Conservation (phyloP, 2,113 vertebrate species). For the Nymphicus hollandicus region DNA sequence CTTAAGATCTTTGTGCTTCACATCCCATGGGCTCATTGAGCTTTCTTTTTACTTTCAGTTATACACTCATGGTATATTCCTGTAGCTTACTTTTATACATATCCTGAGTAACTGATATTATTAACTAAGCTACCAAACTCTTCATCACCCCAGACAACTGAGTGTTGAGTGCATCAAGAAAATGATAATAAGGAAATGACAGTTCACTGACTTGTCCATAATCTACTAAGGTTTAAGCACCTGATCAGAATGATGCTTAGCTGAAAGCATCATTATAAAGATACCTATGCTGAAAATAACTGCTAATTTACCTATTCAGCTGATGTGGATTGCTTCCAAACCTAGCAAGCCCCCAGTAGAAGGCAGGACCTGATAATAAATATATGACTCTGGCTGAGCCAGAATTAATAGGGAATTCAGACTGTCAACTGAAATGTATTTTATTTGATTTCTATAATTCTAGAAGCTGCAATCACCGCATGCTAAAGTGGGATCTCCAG, state of each 20-base stretch:
- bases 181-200: not conserved
- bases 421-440: not conserved
- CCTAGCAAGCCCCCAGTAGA: not conserved
- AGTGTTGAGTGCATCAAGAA: not conserved
- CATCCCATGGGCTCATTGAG: not conserved
- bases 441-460: not conserved
- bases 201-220: not conserved
- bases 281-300: not conserved
- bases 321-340: not conserved
- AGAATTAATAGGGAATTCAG: not conserved
- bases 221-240: not conserved
- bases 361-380: not conserved
- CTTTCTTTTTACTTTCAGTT: not conserved
- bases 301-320: not conserved
- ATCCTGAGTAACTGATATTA: not conserved
- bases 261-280: not conserved
- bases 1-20: not conserved
- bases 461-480: not conserved
- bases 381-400: not conserved
- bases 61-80: not conserved
- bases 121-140: not conserved
- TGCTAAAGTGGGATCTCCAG: not conserved
- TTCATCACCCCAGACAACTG: not conserved
- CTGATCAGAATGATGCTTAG: not conserved
- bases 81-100: not conserved